Percentiles rank a stretch among this genome's conserved stretches.
phyloP scores from a whole-genome alignment of 2,888 invertebrate genomes.

The Melangyna quadrimaculata region DNA sequence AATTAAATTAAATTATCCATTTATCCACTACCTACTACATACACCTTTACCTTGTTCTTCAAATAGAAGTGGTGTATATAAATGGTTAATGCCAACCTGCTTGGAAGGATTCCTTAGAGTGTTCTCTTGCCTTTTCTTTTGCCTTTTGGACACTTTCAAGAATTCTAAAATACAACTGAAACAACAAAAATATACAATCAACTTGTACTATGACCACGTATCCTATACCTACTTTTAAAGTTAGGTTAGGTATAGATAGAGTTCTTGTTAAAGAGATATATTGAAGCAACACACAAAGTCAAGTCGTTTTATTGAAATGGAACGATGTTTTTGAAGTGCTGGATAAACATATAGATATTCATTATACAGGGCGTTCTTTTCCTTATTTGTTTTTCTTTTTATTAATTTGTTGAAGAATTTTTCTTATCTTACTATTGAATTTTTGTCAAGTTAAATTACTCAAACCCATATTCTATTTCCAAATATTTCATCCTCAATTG shows the following conservation, averaged over 20 bases:
- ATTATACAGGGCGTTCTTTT: conserved; percentile 3
- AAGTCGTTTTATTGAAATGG: conserved; percentile 4
- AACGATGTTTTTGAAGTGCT: conserved; percentile 4
- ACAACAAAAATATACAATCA: not conserved
- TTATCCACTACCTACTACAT: not conserved
- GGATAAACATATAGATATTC: not conserved
- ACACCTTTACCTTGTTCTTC: not conserved
- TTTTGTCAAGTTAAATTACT: no score
- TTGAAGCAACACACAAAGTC: not conserved
- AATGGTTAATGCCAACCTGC: conserved; percentile 12
- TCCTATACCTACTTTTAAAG: not conserved
- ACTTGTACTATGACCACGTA: not conserved
- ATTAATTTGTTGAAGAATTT: not conserved
- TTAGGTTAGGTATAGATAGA: no score
- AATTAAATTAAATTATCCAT: conserved; percentile 22
- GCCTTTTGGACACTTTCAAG: not conserved
- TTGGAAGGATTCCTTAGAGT: not conserved
- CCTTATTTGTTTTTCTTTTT: not conserved
- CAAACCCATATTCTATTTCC: no score
- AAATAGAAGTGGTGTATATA: not conserved
- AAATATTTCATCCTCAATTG: no score
- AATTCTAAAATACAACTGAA: not conserved
- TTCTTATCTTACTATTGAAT: no score
- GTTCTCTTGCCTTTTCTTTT: not conserved
- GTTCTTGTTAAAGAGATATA: not conserved